Conservation (phyloP, 1,140 invertebrate species). For the Hermetia illucens region DNA sequence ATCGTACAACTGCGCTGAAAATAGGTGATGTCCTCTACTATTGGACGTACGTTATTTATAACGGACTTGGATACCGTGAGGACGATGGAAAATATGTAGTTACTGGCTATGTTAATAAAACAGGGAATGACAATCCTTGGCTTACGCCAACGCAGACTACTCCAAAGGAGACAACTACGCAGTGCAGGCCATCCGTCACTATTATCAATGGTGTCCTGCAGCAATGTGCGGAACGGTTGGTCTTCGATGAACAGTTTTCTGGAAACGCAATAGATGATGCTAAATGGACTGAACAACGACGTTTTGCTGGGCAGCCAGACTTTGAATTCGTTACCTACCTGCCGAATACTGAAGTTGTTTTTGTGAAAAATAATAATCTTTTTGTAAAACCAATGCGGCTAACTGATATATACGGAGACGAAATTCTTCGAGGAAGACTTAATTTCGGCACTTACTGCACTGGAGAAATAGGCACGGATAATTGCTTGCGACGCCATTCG, state of each 20-base stretch:
- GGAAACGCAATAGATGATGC: slow-evolving; percentile 11
- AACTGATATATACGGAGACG: slow-evolving; percentile 33
- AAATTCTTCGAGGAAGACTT: slow-evolving; percentile 26
- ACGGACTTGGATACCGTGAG: slow-evolving; percentile 40
- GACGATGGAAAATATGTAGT: slow-evolving; percentile 38
- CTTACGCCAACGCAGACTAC: too few relatives aligned
- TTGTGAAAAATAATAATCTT: slow-evolving; percentile 37
- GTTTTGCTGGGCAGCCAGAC: slow-evolving; percentile 29
- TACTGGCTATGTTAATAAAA: slow-evolving; percentile 14
- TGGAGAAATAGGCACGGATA: slow-evolving; percentile 17
- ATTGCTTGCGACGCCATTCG: slow-evolving; percentile 30
- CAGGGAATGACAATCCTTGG: not conserved
- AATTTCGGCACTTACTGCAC: slow-evolving; percentile 34
- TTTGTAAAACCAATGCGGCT: slow-evolving; percentile 39
- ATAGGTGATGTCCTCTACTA: slow-evolving; percentile 53
- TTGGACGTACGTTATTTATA: slow-evolving; percentile 52
- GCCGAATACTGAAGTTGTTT: slow-evolving; percentile 36
- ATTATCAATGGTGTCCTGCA: too few relatives aligned
- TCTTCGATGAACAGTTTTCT: slow-evolving; percentile 41
- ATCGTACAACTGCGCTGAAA: slow-evolving; percentile 40
- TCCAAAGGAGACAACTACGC: too few relatives aligned
- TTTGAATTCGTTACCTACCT: slow-evolving; percentile 52
- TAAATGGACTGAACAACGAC: slow-evolving; percentile 28
- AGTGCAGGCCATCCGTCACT: slow-evolving; percentile 6
- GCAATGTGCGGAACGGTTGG: too few relatives aligned